A percentile compares a stretch with the other conserved stretches of the same genome.
Conservation (phyloP, 2,888 invertebrate species). For the Caprella mutica region DNA sequence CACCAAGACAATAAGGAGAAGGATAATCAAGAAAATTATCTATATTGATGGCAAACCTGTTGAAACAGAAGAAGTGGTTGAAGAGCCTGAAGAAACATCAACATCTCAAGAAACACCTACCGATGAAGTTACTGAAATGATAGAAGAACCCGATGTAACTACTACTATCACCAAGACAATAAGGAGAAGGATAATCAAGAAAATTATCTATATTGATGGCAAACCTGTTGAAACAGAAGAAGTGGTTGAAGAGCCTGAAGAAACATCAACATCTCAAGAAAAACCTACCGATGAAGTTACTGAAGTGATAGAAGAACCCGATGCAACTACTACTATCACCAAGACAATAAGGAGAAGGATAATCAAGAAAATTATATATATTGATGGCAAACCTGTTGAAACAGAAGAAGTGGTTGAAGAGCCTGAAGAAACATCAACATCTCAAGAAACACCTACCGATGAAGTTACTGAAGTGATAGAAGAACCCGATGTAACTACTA, state of each 20-base stretch:
- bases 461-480: no score
- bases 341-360: conserved; percentile 3
- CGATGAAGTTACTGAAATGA: background rate
- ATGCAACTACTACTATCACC: background rate
- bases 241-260: conserved; percentile 19
- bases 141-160: background rate
- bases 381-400: no score
- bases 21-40: conserved; percentile 8
- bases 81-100: background rate
- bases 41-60: conserved; percentile 12
- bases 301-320: conserved; percentile 5
- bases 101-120: background rate
- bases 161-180: background rate
- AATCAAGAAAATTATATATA: no score
- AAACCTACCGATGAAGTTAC: background rate
- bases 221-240: conserved; percentile 17
- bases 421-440: no score
- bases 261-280: background rate
- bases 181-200: conserved; percentile 10
- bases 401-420: no score
- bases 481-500: no score
- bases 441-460: no score
- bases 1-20: background rate
- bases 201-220: conserved; percentile 15
- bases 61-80: conserved; percentile 14